phyloP scores from a whole-genome alignment of 2,888 invertebrate species.

The Drosophila formosana region DNA sequence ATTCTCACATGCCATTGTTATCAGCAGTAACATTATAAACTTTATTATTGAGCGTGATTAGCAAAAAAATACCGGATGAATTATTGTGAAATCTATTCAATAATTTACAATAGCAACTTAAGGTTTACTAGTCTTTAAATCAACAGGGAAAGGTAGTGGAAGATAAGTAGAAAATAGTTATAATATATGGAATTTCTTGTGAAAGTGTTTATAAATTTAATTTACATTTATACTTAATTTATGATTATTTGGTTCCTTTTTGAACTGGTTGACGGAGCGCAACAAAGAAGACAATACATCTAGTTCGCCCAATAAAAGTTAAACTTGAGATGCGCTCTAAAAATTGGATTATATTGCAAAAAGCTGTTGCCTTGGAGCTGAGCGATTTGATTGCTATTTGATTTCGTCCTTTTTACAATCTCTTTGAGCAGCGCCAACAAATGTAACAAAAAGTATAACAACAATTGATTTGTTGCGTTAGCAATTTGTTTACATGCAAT shows the following conservation, averaged over 20 bases:
- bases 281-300: not conserved
- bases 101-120: slow-evolving; percentile 18
- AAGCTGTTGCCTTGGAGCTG: slow-evolving; percentile 39
- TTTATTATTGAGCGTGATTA: slow-evolving; percentile 25
- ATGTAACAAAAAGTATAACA: slow-evolving; percentile 22
- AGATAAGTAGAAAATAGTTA: not conserved
- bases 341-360: slow-evolving; percentile 53
- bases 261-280: slow-evolving; percentile 1
- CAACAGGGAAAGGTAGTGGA: not conserved
- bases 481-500: slow-evolving; percentile 79
- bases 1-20: slow-evolving; percentile 14
- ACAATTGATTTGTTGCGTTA: slow-evolving; percentile 70
- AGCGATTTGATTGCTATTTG: slow-evolving; percentile 67
- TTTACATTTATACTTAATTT: not conserved
- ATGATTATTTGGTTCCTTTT: not conserved
- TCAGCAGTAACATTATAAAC: slow-evolving; percentile 7
- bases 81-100: not conserved
- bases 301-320: not conserved
- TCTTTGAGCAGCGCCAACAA: slow-evolving; percentile 15
- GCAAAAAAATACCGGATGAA: not conserved
- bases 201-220: not conserved
- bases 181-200: not conserved
- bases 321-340: slow-evolving; percentile 25
- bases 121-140: slow-evolving; percentile 1
- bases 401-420: slow-evolving; percentile 42